Conservation (phyloP, 1,140 invertebrate genomes). For the Hydropsyche tenuis region DNA sequence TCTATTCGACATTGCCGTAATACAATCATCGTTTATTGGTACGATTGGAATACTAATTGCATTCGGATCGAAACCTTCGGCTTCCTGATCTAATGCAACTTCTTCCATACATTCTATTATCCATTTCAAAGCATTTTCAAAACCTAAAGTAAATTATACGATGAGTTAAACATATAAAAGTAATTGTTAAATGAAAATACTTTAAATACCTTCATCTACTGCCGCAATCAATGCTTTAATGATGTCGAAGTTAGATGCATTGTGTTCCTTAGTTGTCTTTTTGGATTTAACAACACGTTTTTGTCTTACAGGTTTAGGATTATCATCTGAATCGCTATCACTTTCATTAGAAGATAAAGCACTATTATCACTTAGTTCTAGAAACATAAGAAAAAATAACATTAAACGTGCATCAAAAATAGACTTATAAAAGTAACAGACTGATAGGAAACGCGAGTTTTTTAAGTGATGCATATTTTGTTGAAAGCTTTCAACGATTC, state of each 20-base stretch:
- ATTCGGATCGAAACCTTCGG: slow-evolving; percentile 58
- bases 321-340: neutral
- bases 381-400: too few species aligned
- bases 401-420: too few species aligned
- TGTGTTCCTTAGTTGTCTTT: neutral
- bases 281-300: slow-evolving; percentile 27
- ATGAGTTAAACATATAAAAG: neutral
- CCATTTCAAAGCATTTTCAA: slow-evolving; percentile 57
- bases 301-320: neutral
- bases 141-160: slow-evolving; percentile 31
- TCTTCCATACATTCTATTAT: slow-evolving; percentile 59
- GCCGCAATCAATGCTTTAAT: slow-evolving; percentile 33
- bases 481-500: slow-evolving; percentile 28
- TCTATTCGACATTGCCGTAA: slow-evolving; percentile 66
- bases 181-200: neutral
- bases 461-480: slow-evolving; percentile 31
- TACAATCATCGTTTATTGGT: slow-evolving; percentile 66
- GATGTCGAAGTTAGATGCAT: slow-evolving; percentile 9
- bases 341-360: too few species aligned
- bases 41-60: slow-evolving; percentile 69
- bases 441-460: slow-evolving; percentile 19
- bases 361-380: too few species aligned
- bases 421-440: too few species aligned
- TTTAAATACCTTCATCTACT: slow-evolving; percentile 35
- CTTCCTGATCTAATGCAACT: slow-evolving; percentile 60